Conservation (phyloP, 2,113 vertebrate genomes). For the Archocentrus centrarchus region DNA sequence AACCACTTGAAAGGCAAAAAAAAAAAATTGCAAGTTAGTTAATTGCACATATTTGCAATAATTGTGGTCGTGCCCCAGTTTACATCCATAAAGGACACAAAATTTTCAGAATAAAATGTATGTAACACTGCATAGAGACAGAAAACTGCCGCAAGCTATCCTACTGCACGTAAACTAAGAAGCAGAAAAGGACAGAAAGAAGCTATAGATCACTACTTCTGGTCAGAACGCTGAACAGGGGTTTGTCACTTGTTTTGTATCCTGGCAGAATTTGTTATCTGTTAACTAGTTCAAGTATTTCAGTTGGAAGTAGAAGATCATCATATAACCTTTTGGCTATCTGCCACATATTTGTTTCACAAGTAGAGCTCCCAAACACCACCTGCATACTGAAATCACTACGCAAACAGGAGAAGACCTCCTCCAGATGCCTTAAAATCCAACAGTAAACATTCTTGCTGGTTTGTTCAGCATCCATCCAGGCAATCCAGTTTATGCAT, state of each 20-base stretch:
- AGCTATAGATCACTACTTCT: background rate
- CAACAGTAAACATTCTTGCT: background rate
- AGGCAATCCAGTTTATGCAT: conserved; percentile 15
- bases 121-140: background rate
- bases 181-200: background rate
- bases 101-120: background rate
- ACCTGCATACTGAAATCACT: background rate
- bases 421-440: background rate
- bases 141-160: background rate
- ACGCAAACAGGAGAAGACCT: background rate
- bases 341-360: background rate
- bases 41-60: rapidly evolving
- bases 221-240: background rate
- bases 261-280: background rate
- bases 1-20: too few relatives aligned
- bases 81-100: too few relatives aligned
- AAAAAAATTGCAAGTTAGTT: background rate
- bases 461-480: background rate
- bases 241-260: background rate
- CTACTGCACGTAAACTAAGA: background rate
- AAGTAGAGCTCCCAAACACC: background rate
- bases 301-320: background rate
- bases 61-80: background rate
- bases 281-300: background rate
- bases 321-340: background rate